Percentiles rank a stretch among this genome's conserved stretches.
Evolutionary conservation across 2,888 invertebrate genomes (phyloP).

Genomic region (Ctenicera cuprea): DNA sequence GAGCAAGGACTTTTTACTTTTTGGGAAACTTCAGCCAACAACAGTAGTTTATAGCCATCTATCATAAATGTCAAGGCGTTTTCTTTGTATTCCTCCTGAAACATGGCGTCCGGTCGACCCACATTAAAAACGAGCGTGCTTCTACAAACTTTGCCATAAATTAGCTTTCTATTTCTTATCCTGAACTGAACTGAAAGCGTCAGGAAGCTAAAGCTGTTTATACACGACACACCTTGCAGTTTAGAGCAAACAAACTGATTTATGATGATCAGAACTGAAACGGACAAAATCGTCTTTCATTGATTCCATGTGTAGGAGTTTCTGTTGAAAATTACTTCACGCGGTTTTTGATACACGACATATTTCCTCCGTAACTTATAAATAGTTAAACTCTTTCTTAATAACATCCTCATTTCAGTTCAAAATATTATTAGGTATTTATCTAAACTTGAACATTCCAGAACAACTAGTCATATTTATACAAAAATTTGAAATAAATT

Average conservation of each 20-base stretch:
- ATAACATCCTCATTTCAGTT: too few relatives aligned
- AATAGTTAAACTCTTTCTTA: too few relatives aligned
- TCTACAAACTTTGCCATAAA: constrained; percentile 14
- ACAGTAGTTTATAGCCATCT: constrained; percentile 1
- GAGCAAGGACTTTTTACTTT: background rate
- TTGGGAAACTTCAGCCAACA: background rate
- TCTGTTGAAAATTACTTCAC: background rate
- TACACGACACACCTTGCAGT: constrained; percentile 8
- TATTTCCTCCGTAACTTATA: too few relatives aligned
- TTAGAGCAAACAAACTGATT: background rate
- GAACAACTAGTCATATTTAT: too few relatives aligned
- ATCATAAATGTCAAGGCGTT: constrained; percentile 14
- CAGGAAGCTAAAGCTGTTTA: constrained; percentile 16
- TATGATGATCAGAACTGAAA: constrained; percentile 1
- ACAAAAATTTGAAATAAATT: too few relatives aligned
- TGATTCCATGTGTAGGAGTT: background rate
- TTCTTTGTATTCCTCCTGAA: constrained; percentile 11
- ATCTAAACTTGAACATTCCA: too few relatives aligned
- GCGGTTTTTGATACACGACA: too few relatives aligned
- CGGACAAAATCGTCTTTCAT: background rate
- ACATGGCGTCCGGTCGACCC: constrained; percentile 15
- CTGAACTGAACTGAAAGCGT: background rate
- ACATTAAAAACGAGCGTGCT: constrained; percentile 20
- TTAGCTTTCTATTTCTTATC: constrained; percentile 20
- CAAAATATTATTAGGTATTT: too few relatives aligned